phyloP scores from a whole-genome alignment of 2,888 invertebrate genomes.

The Allygus modestus region DNA sequence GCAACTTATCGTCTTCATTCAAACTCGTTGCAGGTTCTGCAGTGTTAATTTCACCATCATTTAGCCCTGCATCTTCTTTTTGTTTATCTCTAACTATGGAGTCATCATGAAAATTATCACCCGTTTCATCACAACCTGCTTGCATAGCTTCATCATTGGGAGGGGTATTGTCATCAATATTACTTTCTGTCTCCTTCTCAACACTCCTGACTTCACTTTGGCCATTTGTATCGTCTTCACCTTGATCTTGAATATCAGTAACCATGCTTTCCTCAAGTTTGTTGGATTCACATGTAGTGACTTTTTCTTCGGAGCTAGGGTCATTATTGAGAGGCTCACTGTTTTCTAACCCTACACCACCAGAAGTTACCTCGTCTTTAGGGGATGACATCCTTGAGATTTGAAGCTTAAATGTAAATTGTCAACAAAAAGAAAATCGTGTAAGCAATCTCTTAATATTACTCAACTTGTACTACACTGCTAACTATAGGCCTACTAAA shows the following conservation, averaged over 20 bases:
- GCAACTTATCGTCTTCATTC: constrained; percentile 24
- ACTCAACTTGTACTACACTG: no score
- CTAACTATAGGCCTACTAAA: no score
- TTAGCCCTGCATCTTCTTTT: background rate
- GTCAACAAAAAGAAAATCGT: no score
- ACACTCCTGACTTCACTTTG: background rate
- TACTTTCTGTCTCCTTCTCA: background rate
- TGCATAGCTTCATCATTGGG: background rate
- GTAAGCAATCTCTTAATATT: no score
- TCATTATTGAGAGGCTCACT: background rate
- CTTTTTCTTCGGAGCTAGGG: background rate
- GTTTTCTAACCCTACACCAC: background rate
- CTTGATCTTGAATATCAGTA: background rate
- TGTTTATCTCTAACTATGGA: background rate
- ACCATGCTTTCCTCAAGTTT: background rate
- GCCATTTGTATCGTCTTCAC: background rate
- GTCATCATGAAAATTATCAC: background rate
- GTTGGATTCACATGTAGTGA: background rate
- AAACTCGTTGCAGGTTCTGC: background rate
- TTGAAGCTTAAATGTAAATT: no score
- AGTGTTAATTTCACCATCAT: background rate
- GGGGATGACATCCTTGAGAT: background rate
- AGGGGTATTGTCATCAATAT: background rate
- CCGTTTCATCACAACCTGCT: background rate
- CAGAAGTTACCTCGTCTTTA: background rate